Percentiles rank a stretch among this genome's conserved stretches.
Conservation (phyloP, 2,113 vertebrate species). For the Psettodes erumei region DNA sequence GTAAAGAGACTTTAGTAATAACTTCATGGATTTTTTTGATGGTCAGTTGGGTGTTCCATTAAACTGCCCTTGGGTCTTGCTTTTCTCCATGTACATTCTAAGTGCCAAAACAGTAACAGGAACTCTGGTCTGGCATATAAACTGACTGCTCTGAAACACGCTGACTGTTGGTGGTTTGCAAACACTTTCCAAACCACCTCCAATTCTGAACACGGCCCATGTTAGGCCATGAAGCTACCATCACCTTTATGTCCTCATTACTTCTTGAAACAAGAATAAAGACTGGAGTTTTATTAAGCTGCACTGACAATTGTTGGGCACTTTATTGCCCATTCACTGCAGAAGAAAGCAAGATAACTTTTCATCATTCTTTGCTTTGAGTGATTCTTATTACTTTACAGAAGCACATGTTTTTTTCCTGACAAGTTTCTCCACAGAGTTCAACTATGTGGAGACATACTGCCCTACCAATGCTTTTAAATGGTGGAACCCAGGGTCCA, state of each 20-base stretch:
- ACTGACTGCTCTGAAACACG: slow-evolving; percentile 1
- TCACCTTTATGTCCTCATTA: too few relatives aligned
- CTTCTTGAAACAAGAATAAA: too few relatives aligned
- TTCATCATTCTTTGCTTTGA: background rate
- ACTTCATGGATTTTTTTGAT: too few relatives aligned
- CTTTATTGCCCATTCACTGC: background rate
- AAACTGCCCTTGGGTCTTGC: background rate
- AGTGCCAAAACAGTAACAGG: background rate
- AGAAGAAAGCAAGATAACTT: background rate
- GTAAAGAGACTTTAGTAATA: too few relatives aligned
- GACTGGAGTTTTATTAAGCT: too few relatives aligned
- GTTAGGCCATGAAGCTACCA: slow-evolving; percentile 46
- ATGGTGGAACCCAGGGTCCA: slow-evolving; percentile 7
- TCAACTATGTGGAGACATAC: background rate
- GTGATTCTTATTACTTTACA: background rate
- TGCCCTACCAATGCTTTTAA: slow-evolving; percentile 6
- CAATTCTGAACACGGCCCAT: slow-evolving; percentile 16
- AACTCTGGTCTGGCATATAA: slow-evolving; percentile 6
- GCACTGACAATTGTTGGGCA: too few relatives aligned
- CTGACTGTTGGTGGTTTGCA: background rate
- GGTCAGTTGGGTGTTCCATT: background rate
- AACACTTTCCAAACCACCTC: slow-evolving; percentile 32
- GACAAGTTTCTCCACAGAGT: background rate
- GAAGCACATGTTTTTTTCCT: background rate
- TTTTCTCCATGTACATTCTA: background rate